Percentiles rank a stretch among this genome's conserved stretches.
These are phyloP conservation scores for Xestia sexstrigata DNA, from an alignment of 2,888 invertebrate species.

Conservation along the genomic window DNA sequence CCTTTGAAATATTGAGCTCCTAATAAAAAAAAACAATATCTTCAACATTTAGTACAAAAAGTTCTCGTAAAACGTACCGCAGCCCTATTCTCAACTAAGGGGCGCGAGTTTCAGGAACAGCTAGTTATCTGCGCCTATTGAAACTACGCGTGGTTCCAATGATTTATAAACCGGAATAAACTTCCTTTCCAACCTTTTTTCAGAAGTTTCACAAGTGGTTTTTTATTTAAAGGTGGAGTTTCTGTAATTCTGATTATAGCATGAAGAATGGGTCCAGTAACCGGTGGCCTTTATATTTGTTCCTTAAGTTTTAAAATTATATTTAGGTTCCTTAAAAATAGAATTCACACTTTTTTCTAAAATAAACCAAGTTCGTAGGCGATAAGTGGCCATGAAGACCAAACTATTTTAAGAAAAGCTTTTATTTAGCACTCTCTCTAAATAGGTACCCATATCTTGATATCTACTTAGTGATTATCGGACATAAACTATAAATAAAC, in stretches of 20 bases:
- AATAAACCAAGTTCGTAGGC: neutral
- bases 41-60: neutral
- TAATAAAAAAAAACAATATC: neutral
- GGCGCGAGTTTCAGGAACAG: conserved; percentile 56
- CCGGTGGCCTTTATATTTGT: neutral
- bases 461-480: neutral
- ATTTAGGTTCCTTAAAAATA: too few species aligned
- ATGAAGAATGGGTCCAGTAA: neutral
- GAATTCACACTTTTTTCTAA: neutral
- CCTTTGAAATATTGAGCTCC: neutral
- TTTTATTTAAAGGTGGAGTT: conserved; percentile 18
- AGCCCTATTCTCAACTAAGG: conserved; percentile 32
- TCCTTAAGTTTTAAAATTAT: neutral
- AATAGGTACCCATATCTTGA: neutral
- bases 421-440: neutral
- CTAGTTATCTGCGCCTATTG: conserved; percentile 47
- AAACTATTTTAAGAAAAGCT: neutral
- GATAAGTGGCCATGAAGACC: neutral
- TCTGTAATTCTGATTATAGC: conserved; percentile 5
- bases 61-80: neutral
- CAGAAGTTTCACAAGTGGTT: neutral
- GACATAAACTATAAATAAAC: conserved; percentile 1
- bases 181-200: conserved; percentile 29
- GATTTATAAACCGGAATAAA: conserved; percentile 56
- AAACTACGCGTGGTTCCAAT: conserved; percentile 49